Evolutionary conservation across 2,888 invertebrate species (phyloP), one percentile per base, ranked within the genome.

Genomic region (Caenorhabditis japonica): DNA sequence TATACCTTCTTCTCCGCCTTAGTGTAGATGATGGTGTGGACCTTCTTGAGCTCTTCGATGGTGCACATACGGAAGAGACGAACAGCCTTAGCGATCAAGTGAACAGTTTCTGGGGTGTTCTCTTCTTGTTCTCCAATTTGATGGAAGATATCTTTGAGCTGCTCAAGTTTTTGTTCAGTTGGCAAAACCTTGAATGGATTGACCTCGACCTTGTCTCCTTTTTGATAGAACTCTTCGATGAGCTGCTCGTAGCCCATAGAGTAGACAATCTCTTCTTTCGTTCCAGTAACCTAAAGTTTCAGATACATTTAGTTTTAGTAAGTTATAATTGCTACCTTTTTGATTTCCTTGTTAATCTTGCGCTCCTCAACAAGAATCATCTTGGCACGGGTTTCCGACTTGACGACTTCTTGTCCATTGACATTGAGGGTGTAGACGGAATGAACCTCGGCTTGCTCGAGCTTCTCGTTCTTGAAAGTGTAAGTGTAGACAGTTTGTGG

Each of bases 221-320:
- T 38, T 74, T 78, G 79, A 68, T 76, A 82, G 77, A 84, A 85
- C 30, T 79, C 70, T 62, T 82, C 79, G 52, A 79, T 77, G n/a
- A 60, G 44, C 44, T 66, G 36, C 38, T 81, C 83, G 71, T 74
- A 76, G 27, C 71, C 75, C 34, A 52, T 59, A 25, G 75, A 76
- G 75, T 81, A 82, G 39, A 84, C 51, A 33, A 84, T 70, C 15
- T 73, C 68, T 46, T 83, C 80, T 62, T 71, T 74, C 52, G 52
- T 43, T 51, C 76, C 77, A 23, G 51, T 33, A 17, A 66, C 52
- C 70, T 70, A 46, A 10, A 60, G 60, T 39, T 8, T 25, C 33
- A 15, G 21, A 21, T 2, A n/a, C 1, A 13, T 27, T 1, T n/a
- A 33, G 12, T 2, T 5, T n/a, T 5, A 21, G 27, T 4, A 12